These are phyloP conservation scores for Acrobeloides nanus DNA, from an alignment of 2,888 invertebrate genomes.

Conservation along the genomic window DNA sequence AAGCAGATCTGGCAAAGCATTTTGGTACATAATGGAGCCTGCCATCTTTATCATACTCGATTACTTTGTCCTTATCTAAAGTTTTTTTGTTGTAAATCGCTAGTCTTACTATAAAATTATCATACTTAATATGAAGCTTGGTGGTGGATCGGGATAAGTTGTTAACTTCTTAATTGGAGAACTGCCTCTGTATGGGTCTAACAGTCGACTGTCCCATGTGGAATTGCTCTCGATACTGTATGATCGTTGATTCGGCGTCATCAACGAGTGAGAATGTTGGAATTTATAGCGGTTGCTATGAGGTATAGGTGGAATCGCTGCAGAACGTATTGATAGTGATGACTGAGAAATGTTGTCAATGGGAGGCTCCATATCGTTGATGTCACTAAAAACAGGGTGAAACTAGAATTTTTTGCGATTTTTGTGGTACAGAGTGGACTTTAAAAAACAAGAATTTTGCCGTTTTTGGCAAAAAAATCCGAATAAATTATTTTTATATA, in stretches of 20 bases:
- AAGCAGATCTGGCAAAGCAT: slow-evolving; percentile 18
- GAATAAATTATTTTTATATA: too few species aligned
- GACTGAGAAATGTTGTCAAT: slow-evolving; percentile 43
- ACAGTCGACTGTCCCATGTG: slow-evolving; percentile 29
- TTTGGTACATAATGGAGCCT: slow-evolving; percentile 34
- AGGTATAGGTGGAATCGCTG: slow-evolving; percentile 1
- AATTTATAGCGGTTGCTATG: slow-evolving; percentile 6
- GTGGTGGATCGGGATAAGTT: slow-evolving; percentile 44
- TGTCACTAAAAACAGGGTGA: slow-evolving; percentile 22
- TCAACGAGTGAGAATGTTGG: slow-evolving; percentile 5
- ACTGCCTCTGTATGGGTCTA: slow-evolving; percentile 20
- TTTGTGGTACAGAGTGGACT: too few species aligned
- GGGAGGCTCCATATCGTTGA: slow-evolving; percentile 24
- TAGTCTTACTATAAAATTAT: background rate
- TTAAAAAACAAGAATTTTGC: too few species aligned
- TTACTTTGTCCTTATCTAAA: slow-evolving; percentile 24
- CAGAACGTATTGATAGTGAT: slow-evolving; percentile 40
- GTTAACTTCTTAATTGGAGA: slow-evolving; percentile 26
- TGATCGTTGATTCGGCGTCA: slow-evolving; percentile 24
- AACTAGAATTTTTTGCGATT: too few species aligned
- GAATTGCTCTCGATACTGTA: slow-evolving; percentile 27
- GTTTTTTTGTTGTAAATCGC: slow-evolving; percentile 9
- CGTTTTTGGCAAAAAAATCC: too few species aligned
- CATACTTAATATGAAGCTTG: slow-evolving; percentile 38
- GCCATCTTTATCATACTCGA: slow-evolving; percentile 38